These are phyloP conservation scores for Tachypleus tridentatus DNA, from an alignment of 1,140 invertebrate genomes.

Conservation along the genomic window DNA sequence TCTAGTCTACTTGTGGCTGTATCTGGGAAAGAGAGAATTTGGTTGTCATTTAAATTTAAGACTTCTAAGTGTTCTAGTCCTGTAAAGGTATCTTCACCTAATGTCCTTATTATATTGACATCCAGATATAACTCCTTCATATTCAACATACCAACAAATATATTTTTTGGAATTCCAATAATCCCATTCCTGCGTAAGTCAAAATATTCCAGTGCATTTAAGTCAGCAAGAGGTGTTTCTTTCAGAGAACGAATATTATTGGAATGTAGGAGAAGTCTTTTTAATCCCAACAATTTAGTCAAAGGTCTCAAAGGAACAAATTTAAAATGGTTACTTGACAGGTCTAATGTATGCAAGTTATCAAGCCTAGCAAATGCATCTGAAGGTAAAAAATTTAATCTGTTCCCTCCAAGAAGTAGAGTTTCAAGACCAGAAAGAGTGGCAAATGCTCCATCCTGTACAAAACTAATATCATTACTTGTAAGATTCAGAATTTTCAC, in stretches of 20 bases:
- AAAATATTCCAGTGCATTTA: conserved; percentile 19
- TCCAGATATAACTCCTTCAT: conserved; percentile 65
- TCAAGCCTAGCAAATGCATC: conserved; percentile 52
- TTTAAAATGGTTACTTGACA: conserved; percentile 70
- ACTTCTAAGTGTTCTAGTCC: conserved; percentile 61
- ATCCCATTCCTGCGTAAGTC: conserved; percentile 52
- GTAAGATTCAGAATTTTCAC: conserved; percentile 61
- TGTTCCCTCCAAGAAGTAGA: conserved; percentile 59
- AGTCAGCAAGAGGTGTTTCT: conserved; percentile 10
- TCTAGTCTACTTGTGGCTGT: conserved; percentile 59
- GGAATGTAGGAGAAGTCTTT: conserved; percentile 42
- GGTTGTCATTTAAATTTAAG: conserved; percentile 73
- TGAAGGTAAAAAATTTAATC: conserved; percentile 59
- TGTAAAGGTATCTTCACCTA: conserved; percentile 72
- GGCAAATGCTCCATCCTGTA: conserved; percentile 58
- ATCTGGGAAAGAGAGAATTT: conserved; percentile 67
- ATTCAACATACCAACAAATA: conserved; percentile 55
- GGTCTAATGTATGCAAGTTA: conserved; percentile 58
- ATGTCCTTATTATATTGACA: conserved; percentile 70
- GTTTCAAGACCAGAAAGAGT: conserved; percentile 50
- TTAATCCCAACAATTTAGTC: conserved; percentile 50
- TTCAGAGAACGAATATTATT: conserved; percentile 31
- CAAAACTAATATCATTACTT: conserved; percentile 54
- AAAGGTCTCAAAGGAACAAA: conserved; percentile 64
- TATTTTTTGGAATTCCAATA: conserved; percentile 59